Base-by-base conservation (phyloP, 2,797 vertebrate species). In the Lutjanus argentimaculatus region DNA sequence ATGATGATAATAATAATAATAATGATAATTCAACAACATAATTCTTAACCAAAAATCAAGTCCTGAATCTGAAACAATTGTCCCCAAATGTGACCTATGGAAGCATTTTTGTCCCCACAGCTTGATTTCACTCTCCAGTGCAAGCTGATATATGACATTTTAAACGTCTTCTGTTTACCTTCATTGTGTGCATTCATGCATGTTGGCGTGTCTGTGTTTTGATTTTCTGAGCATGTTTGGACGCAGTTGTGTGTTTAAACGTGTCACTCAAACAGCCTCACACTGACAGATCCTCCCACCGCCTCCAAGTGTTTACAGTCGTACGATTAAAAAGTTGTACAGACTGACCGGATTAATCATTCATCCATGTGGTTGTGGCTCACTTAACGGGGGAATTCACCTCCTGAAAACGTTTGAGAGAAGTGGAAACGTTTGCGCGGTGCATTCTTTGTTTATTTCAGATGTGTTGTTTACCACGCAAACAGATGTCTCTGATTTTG, bases 401-500 rank as follows among this genome's bases (percentile, higher is more conserved):
- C 11, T 2, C 1, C 19, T 45, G 0, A 36, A 36, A 67, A 0
- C 12, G 63, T 69, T 68, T 77, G 2, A 30, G 58, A 21, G 52
- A 21, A 61, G 53, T 11, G 58, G 82, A 84, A 68, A 65, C 14
- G 42, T 52, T 42, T 77, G 65, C 48, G 17, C 58, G 80, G 56
- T 16, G 4, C 77, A 15, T 75, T 77, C 59, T 80, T 64, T 85
- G 79, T 88, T 83, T 90, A 70, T 62, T 80, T 84, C 86, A 64
- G 80, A 82, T 56, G 83, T 77, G 74, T 89, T 89, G 83, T 92
- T 91, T 88, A 87, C 82, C 22, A 46, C 86, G 64, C 70, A 78
- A 81, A 85, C 88, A 91, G 43, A 86, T 91, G 92, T 84, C 48
- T 86, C 81, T 56, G 45, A 87, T 92, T 90, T 80, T 13, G 77